phyloP scores from a whole-genome alignment of 2,113 vertebrate genomes.

The Grammomys dolichurus region DNA sequence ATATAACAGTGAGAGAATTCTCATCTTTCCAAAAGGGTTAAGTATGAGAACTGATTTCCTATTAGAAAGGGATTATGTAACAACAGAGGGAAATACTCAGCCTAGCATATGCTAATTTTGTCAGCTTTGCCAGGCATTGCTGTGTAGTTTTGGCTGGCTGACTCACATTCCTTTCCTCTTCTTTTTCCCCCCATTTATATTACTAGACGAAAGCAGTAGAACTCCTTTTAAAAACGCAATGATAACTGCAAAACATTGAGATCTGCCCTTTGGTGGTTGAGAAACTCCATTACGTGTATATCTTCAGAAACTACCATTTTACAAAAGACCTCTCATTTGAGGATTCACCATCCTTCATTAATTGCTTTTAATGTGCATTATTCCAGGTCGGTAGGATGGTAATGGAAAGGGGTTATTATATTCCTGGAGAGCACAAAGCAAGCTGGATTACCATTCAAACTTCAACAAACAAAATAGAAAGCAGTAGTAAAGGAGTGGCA shows the following conservation, averaged over 20 bases:
- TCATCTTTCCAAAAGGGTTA: conserved; percentile 79
- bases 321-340: conserved; percentile 29
- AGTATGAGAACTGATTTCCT: conserved; percentile 75
- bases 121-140: conserved; percentile 77
- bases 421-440: conserved; percentile 50
- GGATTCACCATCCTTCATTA: conserved; percentile 5
- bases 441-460: conserved; percentile 42
- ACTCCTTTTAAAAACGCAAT: conserved; percentile 54
- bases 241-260: conserved; percentile 52
- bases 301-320: conserved; percentile 9
- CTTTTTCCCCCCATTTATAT: conserved; percentile 70
- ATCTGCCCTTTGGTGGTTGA: neutral
- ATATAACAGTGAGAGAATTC: conserved; percentile 45
- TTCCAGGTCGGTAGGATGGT: neutral
- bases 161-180: conserved; percentile 70
- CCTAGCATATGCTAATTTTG: conserved; percentile 84
- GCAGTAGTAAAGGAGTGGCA: conserved; percentile 2
- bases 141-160: conserved; percentile 78
- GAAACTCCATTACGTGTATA: neutral
- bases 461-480: conserved; percentile 55
- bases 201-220: conserved; percentile 53
- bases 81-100: conserved; percentile 81
- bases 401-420: neutral
- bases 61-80: conserved; percentile 83
- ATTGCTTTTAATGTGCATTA: conserved; percentile 57